Conservation (phyloP, 2,113 vertebrate genomes). For the Triplophysa tibetana region DNA sequence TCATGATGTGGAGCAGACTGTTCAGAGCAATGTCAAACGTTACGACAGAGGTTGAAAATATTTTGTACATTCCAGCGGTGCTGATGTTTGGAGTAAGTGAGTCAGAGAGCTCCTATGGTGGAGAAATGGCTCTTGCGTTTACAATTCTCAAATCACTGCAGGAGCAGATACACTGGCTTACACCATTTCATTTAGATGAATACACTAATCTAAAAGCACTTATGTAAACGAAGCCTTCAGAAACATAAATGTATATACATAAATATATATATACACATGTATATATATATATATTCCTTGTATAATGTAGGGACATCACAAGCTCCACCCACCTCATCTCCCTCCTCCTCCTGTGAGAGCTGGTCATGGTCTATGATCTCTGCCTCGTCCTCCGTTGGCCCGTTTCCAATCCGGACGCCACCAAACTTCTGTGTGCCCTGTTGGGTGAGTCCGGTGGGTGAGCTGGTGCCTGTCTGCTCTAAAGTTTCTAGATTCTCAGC, state of each 20-base stretch:
- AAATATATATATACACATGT: too few relatives aligned
- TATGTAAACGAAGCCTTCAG: background rate
- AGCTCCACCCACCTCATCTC: slow-evolving; percentile 85
- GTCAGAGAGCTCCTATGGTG: slow-evolving; percentile 21
- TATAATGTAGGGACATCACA: background rate
- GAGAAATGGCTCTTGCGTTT: slow-evolving; percentile 55
- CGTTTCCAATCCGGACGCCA: slow-evolving; percentile 96
- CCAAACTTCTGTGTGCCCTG: slow-evolving; percentile 98
- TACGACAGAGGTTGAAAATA: slow-evolving; percentile 38
- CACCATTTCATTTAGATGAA: background rate
- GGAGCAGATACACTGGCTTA: background rate
- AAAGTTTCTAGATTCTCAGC: slow-evolving; percentile 79
- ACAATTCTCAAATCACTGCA: slow-evolving; percentile 50
- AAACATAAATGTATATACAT: too few relatives aligned
- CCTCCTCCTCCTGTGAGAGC: slow-evolving; percentile 94
- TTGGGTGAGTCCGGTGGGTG: slow-evolving; percentile 80
- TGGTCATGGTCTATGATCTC: slow-evolving; percentile 99
- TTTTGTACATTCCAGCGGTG: slow-evolving; percentile 57
- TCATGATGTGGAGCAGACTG: slow-evolving; percentile 35
- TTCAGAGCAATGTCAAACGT: slow-evolving; percentile 44
- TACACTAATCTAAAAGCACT: background rate
- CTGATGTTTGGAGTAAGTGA: slow-evolving; percentile 27
- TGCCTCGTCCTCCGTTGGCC: slow-evolving; percentile 97
- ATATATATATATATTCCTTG: too few relatives aligned
- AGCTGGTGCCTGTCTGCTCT: slow-evolving; percentile 79